Base-by-base conservation (phyloP, 2,113 vertebrate genomes). In the Chloroceryle aenea region DNA sequence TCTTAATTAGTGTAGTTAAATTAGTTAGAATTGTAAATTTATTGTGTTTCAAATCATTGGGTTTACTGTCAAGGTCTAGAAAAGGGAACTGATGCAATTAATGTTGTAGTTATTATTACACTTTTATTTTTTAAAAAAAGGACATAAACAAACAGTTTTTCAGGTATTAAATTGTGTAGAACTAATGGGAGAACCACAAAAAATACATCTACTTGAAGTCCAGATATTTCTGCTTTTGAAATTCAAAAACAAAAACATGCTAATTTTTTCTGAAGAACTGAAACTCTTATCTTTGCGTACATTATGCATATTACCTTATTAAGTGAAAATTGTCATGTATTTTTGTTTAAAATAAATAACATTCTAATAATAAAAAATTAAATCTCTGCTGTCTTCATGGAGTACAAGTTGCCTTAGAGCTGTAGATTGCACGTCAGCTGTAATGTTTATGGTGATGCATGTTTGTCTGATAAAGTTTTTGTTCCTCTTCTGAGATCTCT, bases 101-200 rank as follows among this genome's bases (percentile, higher is more conserved):
- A 34, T 40, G 2, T 40, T 86, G 11, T 53, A 26, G 13, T 38
- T 66, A 9, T 40, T 67, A 8, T 36, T 59, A 45, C 10, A 26
- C 7, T 38, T 76, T 63, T 48, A 1, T 55, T 82, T 78, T 25
- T 26, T 0, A 47, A 63, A 40, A 58, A 62, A 40, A 43, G 3
- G 0, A 0, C 29, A 22, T 47, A 36, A 67, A 4, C 0, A 0
- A 62, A 32, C 11, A 36, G 10, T 76, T 74, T 56, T 21, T 17
- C 22, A 32, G 13, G 26, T 34, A 12, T 40, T 87, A 30, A 68
- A 26, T 23, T 69, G 6, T 61, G 30, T 84, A 43, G 62, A 89
- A 59, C 22, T 67, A 47, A 68, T 29, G 12, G 4, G 27, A 61
- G 19, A 40, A 43, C 10, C n/a, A 62, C 2, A 5, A 50, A 50